Evolutionary conservation across 2,797 vertebrate species (phyloP).

Genomic region (Cheracebus regulus): DNA sequence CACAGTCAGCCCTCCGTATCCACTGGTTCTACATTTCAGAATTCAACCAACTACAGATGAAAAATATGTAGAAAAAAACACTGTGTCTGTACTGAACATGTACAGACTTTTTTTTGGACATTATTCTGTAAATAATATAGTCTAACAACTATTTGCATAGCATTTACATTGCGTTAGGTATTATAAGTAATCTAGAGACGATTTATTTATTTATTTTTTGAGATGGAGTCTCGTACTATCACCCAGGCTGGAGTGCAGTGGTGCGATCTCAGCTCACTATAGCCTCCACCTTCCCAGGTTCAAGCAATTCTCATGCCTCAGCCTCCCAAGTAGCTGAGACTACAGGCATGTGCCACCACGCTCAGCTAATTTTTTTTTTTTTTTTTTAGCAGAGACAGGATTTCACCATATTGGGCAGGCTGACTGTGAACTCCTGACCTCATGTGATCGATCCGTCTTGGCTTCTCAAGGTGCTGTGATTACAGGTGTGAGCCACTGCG

Average conservation of each 20-base stretch:
- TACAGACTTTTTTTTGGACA: neutral
- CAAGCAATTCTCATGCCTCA: neutral
- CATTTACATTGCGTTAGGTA: neutral
- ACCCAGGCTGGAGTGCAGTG: neutral
- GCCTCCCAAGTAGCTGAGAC: neutral
- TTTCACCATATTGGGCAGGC: neutral
- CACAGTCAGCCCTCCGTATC: accelerated
- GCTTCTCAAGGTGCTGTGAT: neutral
- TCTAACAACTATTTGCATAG: neutral
- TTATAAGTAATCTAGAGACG: neutral
- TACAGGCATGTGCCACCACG: accelerated
- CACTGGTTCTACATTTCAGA: neutral
- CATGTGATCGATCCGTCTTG: neutral
- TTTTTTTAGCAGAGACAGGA: neutral
- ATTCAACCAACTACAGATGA: neutral
- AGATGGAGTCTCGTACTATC: neutral
- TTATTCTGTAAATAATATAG: neutral
- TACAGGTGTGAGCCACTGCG: neutral
- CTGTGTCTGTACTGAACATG: neutral
- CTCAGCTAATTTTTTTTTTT: neutral
- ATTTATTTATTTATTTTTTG: neutral
- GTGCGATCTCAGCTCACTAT: neutral
- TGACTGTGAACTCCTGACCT: neutral
- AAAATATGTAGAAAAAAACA: neutral
- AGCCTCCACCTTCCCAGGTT: neutral